phyloP scores from a whole-genome alignment of 2,797 vertebrate genomes.

The Leucoraja ocellata region DNA sequence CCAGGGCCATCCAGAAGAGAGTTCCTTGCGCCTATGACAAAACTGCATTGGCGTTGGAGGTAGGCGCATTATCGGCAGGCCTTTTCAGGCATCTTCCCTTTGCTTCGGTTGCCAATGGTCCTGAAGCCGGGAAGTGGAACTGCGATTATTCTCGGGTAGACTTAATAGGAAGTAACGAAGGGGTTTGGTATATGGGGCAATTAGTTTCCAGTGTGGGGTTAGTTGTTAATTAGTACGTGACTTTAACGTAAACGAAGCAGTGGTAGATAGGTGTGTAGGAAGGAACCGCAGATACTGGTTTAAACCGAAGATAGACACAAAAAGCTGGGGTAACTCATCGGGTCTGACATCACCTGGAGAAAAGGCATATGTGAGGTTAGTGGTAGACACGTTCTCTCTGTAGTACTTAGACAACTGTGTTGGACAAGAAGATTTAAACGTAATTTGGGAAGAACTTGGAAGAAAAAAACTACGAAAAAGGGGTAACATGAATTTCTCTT shows the following conservation, averaged over 20 bases:
- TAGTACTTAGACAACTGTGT: neutral
- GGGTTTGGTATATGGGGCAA: neutral
- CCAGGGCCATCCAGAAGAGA: conserved; percentile 93
- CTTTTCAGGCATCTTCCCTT: too few relatives aligned
- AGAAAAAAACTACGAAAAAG: neutral
- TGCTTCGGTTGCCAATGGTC: neutral
- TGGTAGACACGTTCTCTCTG: too few relatives aligned
- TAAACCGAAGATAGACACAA: too few relatives aligned
- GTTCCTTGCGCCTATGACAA: conserved; percentile 98
- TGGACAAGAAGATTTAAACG: neutral
- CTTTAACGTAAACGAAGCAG: neutral
- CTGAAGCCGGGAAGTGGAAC: neutral
- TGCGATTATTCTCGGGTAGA: too few relatives aligned
- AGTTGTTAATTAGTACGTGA: neutral
- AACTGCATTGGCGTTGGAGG: conserved; percentile 91
- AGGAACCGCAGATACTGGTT: too few relatives aligned
- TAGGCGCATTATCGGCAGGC: conserved; percentile 50
- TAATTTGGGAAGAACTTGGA: neutral
- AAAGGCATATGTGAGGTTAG: too few relatives aligned
- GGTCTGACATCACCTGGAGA: too few relatives aligned
- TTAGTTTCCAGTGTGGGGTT: neutral
- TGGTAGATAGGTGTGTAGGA: too few relatives aligned
- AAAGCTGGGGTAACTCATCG: too few relatives aligned
- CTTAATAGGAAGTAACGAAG: neutral
- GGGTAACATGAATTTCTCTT: too few relatives aligned